These are phyloP conservation scores for Aselliscus stoliczkanus DNA, from an alignment of 2,797 vertebrate species.

Conservation along the genomic window DNA sequence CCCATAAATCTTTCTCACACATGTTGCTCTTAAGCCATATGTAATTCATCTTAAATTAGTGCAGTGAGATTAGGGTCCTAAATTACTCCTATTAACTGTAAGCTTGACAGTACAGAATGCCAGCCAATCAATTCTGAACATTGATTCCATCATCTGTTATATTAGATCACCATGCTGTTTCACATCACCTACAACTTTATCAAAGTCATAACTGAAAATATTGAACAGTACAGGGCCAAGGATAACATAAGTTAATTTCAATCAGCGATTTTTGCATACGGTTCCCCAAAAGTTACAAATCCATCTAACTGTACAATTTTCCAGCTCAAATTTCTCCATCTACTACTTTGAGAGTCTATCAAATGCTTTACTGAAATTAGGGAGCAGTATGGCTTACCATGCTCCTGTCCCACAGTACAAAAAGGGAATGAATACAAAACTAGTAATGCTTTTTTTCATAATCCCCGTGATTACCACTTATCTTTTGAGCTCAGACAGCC, in stretches of 20 bases:
- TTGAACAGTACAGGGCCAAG: not conserved
- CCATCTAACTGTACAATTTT: not conserved
- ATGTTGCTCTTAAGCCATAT: not conserved
- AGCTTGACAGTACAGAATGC: not conserved
- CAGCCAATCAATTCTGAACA: not conserved
- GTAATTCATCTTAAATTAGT: conserved; percentile 24
- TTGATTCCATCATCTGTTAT: not conserved
- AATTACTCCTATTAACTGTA: conserved; percentile 3
- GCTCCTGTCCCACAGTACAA: not conserved
- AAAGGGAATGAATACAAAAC: not conserved
- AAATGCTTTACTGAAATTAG: not conserved
- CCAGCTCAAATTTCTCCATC: not conserved
- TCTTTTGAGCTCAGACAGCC: not conserved
- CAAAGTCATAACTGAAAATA: not conserved
- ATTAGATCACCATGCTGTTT: not conserved
- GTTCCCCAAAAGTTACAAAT: not conserved
- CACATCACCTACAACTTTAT: not conserved
- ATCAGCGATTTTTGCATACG: not conserved
- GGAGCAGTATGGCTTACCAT: not conserved
- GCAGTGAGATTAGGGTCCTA: not conserved
- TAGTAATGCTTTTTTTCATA: not conserved
- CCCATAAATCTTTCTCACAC: not conserved
- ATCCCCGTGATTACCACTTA: not conserved
- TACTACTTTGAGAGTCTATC: not conserved
- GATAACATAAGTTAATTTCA: conserved; percentile 1